These are phyloP conservation scores for Prionailurus bengalensis DNA, from an alignment of 2,113 vertebrate genomes.

Conservation along the genomic window DNA sequence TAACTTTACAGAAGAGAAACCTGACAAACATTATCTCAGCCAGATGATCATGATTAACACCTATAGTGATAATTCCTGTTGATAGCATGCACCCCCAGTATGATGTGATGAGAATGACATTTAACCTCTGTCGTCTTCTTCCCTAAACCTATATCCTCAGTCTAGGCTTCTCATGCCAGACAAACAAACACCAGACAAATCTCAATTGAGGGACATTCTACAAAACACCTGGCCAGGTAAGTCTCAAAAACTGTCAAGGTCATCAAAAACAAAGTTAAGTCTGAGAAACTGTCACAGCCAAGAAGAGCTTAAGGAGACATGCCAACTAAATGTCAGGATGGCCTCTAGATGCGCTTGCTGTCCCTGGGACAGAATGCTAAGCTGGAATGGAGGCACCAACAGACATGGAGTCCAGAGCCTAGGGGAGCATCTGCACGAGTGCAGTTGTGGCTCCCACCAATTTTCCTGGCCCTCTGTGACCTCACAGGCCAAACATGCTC, in stretches of 20 bases:
- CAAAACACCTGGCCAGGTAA: not conserved
- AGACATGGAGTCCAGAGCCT: not conserved
- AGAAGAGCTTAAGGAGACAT: not conserved
- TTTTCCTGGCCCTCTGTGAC: not conserved
- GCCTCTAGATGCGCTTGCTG: not conserved
- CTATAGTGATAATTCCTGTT: not conserved
- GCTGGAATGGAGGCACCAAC: not conserved
- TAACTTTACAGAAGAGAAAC: not conserved
- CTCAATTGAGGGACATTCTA: not conserved
- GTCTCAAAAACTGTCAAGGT: not conserved
- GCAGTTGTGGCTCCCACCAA: not conserved
- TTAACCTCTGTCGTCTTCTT: not conserved
- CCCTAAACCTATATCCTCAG: not conserved
- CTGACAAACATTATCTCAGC: not conserved
- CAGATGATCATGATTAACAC: not conserved
- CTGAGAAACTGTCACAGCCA: not conserved
- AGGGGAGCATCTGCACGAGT: not conserved
- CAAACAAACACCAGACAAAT: conserved; percentile 45
- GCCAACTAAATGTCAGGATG: not conserved
- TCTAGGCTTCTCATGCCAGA: not conserved
- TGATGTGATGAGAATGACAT: not conserved
- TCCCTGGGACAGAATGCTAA: not conserved
- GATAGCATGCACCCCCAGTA: not conserved
- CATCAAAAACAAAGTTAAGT: not conserved
- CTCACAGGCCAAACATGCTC: not conserved